Evolutionary conservation across 2,888 invertebrate genomes (phyloP).

Genomic region (Meteorus cinctellus): DNA sequence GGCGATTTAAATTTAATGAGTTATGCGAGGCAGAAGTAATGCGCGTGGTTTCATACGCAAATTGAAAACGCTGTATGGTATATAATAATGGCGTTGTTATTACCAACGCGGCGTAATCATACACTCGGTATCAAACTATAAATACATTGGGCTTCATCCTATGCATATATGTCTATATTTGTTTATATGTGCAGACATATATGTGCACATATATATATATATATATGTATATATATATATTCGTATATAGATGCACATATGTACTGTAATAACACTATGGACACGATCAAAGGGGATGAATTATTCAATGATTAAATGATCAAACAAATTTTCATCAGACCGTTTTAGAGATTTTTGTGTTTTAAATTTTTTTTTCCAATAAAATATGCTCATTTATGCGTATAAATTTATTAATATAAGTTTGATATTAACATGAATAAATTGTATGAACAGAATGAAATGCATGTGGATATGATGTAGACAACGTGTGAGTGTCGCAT

Average conservation of each 20-base stretch:
- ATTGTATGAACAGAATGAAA: not conserved
- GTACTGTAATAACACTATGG: not conserved
- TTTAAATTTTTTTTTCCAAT: not conserved
- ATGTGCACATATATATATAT: not conserved
- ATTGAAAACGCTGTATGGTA: constrained; percentile 29
- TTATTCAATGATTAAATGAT: constrained; percentile 20
- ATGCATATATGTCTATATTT: constrained; percentile 1
- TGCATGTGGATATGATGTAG: not conserved
- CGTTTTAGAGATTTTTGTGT: not conserved
- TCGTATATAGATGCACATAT: not conserved
- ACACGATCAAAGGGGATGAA: constrained; percentile 18
- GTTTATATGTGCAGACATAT: not conserved
- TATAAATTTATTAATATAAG: no score
- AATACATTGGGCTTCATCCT: constrained; percentile 25
- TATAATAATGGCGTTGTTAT: not conserved
- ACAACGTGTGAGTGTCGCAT: constrained; percentile 8
- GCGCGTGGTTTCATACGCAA: constrained; percentile 23
- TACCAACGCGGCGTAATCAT: not conserved
- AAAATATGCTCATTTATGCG: no score
- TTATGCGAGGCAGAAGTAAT: constrained; percentile 22
- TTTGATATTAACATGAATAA: not conserved
- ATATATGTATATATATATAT: not conserved
- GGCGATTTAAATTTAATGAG: constrained; percentile 26
- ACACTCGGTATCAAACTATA: constrained; percentile 19
- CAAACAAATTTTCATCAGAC: constrained; percentile 4